Evolutionary conservation across 2,113 vertebrate genomes (phyloP).

Genomic region (Platycercus adscitus): DNA sequence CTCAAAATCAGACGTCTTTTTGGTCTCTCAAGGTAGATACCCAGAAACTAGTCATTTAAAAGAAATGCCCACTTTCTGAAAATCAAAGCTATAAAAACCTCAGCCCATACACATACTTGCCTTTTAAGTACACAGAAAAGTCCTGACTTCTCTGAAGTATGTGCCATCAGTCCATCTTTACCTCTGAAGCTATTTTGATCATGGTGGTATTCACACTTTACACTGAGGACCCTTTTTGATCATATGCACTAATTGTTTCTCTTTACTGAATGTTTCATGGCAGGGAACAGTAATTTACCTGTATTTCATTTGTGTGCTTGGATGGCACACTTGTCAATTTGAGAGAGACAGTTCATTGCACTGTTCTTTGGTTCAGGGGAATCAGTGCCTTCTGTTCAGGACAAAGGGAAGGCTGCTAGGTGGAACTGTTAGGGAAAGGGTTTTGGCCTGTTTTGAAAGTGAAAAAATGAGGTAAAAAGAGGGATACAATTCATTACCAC

Average conservation of each 20-base stretch:
- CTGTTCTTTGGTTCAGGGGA: background rate
- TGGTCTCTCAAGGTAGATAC: background rate
- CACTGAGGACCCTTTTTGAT: background rate
- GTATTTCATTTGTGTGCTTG: background rate
- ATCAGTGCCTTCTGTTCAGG: background rate
- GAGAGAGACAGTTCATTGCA: background rate
- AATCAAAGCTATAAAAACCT: background rate
- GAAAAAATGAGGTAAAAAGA: background rate
- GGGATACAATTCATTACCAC: accelerated
- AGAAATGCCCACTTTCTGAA: background rate
- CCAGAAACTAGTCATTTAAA: background rate
- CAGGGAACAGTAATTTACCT: background rate
- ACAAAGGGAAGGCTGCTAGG: accelerated
- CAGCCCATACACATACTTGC: accelerated
- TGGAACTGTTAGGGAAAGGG: background rate
- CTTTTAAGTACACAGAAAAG: background rate
- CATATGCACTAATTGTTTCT: background rate
- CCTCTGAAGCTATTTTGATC: background rate
- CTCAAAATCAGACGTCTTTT: background rate
- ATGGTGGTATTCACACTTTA: background rate
- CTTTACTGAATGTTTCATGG: background rate
- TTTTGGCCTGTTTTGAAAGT: background rate
- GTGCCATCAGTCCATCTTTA: background rate
- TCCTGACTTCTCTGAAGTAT: background rate
- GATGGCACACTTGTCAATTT: accelerated